These are phyloP conservation scores for Pygoscelis adeliae DNA, from an alignment of 2,113 vertebrate genomes.

Conservation along the genomic window DNA sequence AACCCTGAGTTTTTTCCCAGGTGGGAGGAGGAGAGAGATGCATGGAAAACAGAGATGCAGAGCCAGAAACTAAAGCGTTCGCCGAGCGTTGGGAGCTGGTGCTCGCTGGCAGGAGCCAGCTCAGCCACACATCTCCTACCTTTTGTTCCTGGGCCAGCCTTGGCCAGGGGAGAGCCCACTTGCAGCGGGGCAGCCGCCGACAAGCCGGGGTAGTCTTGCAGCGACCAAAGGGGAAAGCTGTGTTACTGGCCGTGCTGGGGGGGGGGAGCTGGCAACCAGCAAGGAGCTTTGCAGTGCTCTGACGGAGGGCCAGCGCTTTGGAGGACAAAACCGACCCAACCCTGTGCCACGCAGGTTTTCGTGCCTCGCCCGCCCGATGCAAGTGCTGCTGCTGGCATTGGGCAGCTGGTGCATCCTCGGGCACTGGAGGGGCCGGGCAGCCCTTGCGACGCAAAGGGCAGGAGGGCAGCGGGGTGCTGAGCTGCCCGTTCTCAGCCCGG, in stretches of 20 bases:
- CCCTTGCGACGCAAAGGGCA: background rate
- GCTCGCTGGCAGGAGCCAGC: background rate
- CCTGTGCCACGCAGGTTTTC: accelerated
- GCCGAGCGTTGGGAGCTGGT: background rate
- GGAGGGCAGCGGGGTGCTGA: background rate
- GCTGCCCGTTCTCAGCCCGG: background rate
- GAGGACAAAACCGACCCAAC: background rate
- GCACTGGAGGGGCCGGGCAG: background rate
- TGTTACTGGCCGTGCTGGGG: background rate
- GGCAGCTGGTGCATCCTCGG: background rate
- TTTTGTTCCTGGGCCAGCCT: slow-evolving; percentile 45
- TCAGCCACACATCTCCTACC: slow-evolving; percentile 50
- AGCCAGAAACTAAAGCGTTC: background rate
- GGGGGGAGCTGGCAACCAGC: background rate
- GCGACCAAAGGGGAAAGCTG: slow-evolving; percentile 29
- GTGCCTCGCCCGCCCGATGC: background rate
- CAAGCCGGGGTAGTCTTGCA: slow-evolving; percentile 52
- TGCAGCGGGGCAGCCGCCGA: slow-evolving; percentile 33
- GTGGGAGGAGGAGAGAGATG: background rate
- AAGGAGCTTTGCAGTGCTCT: background rate
- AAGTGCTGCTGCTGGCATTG: background rate
- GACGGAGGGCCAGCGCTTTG: background rate
- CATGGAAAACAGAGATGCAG: background rate
- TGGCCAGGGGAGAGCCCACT: slow-evolving; percentile 1
- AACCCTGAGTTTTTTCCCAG: background rate